phyloP scores from a whole-genome alignment of 1,140 invertebrate species.

The Cydia fagiglandana region DNA sequence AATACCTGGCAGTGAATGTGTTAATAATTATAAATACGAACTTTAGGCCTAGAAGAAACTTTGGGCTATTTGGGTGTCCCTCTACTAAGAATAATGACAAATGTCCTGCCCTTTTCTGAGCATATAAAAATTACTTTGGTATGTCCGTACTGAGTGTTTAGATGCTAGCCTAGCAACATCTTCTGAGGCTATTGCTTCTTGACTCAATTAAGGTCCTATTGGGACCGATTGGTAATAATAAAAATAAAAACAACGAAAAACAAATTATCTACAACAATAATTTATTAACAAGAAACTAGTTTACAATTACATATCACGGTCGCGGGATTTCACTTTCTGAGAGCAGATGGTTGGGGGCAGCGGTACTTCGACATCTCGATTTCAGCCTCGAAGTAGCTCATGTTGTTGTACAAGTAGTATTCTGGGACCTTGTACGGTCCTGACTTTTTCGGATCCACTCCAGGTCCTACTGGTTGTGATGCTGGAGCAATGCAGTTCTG shows the following conservation, averaged over 20 bases:
- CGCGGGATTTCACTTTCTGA: conserved; percentile 62
- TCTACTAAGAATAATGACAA: too few species aligned
- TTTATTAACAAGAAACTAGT: conserved; percentile 22
- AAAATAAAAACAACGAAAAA: not conserved
- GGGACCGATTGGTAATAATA: too few species aligned
- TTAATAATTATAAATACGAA: too few species aligned
- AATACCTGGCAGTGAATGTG: too few species aligned
- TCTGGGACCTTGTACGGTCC: conserved; percentile 92
- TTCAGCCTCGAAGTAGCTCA: conserved; percentile 91
- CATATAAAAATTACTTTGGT: too few species aligned
- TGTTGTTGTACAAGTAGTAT: conserved; percentile 90
- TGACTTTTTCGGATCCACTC: conserved; percentile 83
- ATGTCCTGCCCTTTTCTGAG: too few species aligned
- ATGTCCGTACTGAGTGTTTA: too few species aligned
- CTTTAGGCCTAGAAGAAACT: too few species aligned
- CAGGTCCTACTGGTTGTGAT: conserved; percentile 83
- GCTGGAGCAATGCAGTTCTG: conserved; percentile 81
- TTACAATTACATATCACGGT: conserved; percentile 19
- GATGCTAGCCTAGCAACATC: too few species aligned
- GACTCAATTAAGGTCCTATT: too few species aligned
- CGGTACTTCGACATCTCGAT: conserved; percentile 90
- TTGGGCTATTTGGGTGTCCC: too few species aligned
- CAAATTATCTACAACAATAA: conserved; percentile 18
- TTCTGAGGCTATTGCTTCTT: too few species aligned
- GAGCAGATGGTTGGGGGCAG: conserved; percentile 85